Conservation (phyloP, 30 jellyfish, hydroid and myxozoan genomes). For the Rhopilema esculentum region DNA sequence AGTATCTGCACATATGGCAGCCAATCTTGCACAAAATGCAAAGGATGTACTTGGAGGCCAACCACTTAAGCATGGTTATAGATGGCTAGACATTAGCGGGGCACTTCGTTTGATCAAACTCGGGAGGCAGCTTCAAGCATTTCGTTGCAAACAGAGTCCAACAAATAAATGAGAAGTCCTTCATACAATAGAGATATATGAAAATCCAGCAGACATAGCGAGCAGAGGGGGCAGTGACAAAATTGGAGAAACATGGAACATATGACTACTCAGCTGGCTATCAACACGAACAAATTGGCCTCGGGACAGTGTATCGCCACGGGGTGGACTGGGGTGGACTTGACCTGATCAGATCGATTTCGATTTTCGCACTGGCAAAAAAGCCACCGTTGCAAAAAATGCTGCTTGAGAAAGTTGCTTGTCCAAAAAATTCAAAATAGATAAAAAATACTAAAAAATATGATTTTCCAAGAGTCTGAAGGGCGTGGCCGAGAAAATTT, state of each 20-base stretch:
- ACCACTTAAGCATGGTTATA: neutral
- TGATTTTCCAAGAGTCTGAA: too few species aligned
- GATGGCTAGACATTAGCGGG: slow-evolving; percentile 64
- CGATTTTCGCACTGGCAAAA: too few species aligned
- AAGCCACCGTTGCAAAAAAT: too few species aligned
- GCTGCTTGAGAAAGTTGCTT: too few species aligned
- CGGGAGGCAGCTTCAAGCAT: too few species aligned
- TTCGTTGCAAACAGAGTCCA: slow-evolving; percentile 63
- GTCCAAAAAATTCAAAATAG: too few species aligned
- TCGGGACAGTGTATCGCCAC: slow-evolving; percentile 18
- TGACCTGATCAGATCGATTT: neutral
- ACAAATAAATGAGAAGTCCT: slow-evolving; percentile 40
- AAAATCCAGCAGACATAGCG: slow-evolving; percentile 67
- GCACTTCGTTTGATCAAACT: slow-evolving; percentile 61
- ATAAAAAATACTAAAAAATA: too few species aligned
- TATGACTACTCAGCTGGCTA: slow-evolving; percentile 44
- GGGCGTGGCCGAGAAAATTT: too few species aligned
- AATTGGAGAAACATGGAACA: slow-evolving; percentile 19
- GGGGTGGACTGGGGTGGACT: neutral
- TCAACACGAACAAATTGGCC: slow-evolving; percentile 29
- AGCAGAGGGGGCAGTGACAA: slow-evolving; percentile 24
- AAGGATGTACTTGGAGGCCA: slow-evolving; percentile 4
- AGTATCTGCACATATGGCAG: slow-evolving; percentile 57
- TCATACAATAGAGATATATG: slow-evolving; percentile 59
- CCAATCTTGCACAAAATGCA: slow-evolving; percentile 33